Conservation (phyloP, 2,797 vertebrate genomes). For the Rhinella marina region DNA sequence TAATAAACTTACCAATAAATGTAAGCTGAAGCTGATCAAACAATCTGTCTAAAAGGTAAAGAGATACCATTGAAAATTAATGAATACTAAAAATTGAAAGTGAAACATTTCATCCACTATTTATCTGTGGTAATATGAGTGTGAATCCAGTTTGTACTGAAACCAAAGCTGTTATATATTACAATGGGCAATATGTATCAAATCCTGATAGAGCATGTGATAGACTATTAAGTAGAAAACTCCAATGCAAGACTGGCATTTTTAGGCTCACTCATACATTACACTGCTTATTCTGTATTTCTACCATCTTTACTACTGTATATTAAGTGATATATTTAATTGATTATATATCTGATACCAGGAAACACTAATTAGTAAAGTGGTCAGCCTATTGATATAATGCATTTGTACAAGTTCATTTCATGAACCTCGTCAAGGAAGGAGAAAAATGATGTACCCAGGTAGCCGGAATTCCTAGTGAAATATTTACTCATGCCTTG, state of each 20-base stretch:
- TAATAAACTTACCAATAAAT: too few relatives aligned
- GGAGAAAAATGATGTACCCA: not conserved
- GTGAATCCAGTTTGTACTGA: not conserved
- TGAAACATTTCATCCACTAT: too few relatives aligned
- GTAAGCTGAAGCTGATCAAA: too few relatives aligned
- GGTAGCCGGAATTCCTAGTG: not conserved
- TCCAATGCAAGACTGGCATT: not conserved
- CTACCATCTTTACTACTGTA: slow-evolving; percentile 3
- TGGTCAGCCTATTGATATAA: slow-evolving; percentile 22
- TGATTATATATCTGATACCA: slow-evolving; percentile 23
- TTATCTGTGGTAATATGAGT: not conserved
- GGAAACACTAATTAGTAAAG: slow-evolving; percentile 41
- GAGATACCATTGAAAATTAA: too few relatives aligned
- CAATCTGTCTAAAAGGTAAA: too few relatives aligned
- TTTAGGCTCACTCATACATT: too few relatives aligned
- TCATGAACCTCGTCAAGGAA: not conserved
- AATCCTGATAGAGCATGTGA: not conserved
- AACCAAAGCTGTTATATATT: not conserved
- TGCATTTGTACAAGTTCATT: not conserved
- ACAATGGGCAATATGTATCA: not conserved
- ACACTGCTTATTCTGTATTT: not conserved
- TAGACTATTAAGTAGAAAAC: not conserved
- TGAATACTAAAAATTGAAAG: too few relatives aligned
- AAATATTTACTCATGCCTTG: not conserved
- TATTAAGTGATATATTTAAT: slow-evolving; percentile 30